Evolutionary conservation across 2,888 invertebrate species (phyloP).

Genomic region (Balanococcus diminutus): DNA sequence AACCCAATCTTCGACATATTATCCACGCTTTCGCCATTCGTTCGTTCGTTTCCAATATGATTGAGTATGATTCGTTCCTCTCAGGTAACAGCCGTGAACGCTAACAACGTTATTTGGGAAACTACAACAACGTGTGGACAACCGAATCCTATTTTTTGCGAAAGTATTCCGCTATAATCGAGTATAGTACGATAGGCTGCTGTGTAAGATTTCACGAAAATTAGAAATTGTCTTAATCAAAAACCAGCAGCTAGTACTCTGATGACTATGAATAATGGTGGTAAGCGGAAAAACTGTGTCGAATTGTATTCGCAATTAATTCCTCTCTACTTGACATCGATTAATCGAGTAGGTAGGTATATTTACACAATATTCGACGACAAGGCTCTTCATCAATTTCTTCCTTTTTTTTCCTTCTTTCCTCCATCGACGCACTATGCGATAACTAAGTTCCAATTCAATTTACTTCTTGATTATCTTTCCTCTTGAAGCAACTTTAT

Average conservation of each 20-base stretch:
- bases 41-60: conserved; percentile 36
- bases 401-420: neutral
- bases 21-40: conserved; percentile 50
- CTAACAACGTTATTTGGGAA: conserved; percentile 20
- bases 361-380: conserved; percentile 12
- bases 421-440: neutral
- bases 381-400: neutral
- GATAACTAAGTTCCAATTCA: neutral
- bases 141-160: conserved; percentile 51
- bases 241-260: neutral
- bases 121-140: conserved; percentile 49
- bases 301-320: conserved; percentile 15
- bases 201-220: conserved; percentile 49
- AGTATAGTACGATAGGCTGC: neutral
- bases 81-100: conserved; percentile 53
- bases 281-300: conserved; percentile 37
- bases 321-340: conserved; percentile 4
- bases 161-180: conserved; percentile 46
- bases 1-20: conserved; percentile 47
- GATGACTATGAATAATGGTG: conserved; percentile 47
- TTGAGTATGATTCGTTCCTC: conserved; percentile 55
- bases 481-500: neutral
- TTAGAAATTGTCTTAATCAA: conserved; percentile 33
- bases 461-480: neutral
- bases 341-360: neutral